Evolutionary conservation across 2,888 invertebrate genomes (phyloP).

Genomic region (Andrena hattorfiana): DNA sequence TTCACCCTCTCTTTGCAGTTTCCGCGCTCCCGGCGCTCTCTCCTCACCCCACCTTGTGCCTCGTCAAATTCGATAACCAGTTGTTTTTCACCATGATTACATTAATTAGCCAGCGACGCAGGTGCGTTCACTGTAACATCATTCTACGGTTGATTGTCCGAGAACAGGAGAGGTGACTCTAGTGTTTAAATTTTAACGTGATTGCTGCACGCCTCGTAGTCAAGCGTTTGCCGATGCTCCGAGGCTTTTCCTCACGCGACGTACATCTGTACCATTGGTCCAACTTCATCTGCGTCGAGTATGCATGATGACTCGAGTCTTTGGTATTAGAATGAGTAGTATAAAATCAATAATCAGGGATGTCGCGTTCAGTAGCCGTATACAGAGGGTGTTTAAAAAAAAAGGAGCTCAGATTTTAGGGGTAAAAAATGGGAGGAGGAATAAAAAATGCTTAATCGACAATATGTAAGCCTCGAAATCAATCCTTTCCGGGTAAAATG

Average conservation of each 20-base stretch:
- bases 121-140: slow-evolving; percentile 63
- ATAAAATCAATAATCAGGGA: too few relatives aligned
- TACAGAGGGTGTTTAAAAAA: too few relatives aligned
- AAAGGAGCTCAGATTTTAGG: too few relatives aligned
- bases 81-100: slow-evolving; percentile 73
- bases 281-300: neutral
- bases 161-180: slow-evolving; percentile 50
- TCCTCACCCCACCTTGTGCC: slow-evolving; percentile 54
- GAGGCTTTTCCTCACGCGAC: neutral
- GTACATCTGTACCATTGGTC: neutral
- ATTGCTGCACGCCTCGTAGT: slow-evolving; percentile 26
- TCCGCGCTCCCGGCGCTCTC: neutral
- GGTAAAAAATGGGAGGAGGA: too few relatives aligned
- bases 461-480: too few relatives aligned
- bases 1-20: neutral
- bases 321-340: too few relatives aligned
- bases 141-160: slow-evolving; percentile 58
- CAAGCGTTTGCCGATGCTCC: neutral
- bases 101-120: slow-evolving; percentile 68
- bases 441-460: too few relatives aligned
- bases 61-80: slow-evolving; percentile 71
- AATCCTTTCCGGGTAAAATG: too few relatives aligned
- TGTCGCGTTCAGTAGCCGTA: too few relatives aligned
- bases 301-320: neutral
- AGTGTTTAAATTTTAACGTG: slow-evolving; percentile 58